Percentiles rank a stretch among this genome's conserved stretches.
phyloP scores from a whole-genome alignment of 2,888 invertebrate genomes.

The Oscheius sp. region DNA sequence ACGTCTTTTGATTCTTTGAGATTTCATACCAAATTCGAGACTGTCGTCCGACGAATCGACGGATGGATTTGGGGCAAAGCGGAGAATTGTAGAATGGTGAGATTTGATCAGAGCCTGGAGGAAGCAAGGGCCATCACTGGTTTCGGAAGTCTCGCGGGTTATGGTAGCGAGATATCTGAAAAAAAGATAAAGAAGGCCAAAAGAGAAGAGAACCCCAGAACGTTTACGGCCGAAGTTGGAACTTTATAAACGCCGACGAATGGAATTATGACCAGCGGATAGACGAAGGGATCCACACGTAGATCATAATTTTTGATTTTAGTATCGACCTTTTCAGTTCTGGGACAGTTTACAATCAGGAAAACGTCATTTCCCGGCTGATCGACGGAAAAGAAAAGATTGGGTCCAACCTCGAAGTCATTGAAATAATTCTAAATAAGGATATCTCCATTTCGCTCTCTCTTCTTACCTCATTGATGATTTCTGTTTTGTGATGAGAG shows the following conservation, averaged over 20 bases:
- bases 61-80: constrained; percentile 5
- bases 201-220: not conserved
- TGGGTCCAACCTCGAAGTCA: not conserved
- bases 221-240: not conserved
- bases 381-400: not conserved
- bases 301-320: not conserved
- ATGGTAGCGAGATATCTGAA: not conserved
- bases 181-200: not conserved
- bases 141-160: not conserved
- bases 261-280: not conserved
- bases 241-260: constrained; percentile 18
- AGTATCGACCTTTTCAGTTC: not conserved
- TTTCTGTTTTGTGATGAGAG: constrained; percentile 12
- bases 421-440: too few relatives aligned
- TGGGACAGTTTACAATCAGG: constrained; percentile 14
- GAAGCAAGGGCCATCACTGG: not conserved
- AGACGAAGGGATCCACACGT: not conserved
- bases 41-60: not conserved
- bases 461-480: constrained; percentile 1
- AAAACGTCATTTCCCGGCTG: constrained; percentile 13
- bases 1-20: not conserved
- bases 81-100: not conserved
- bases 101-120: not conserved
- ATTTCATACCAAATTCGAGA: not conserved
- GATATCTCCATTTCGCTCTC: too few relatives aligned